Base-by-base conservation (phyloP, 2,888 invertebrate genomes). In the Rhagonycha fulva region DNA sequence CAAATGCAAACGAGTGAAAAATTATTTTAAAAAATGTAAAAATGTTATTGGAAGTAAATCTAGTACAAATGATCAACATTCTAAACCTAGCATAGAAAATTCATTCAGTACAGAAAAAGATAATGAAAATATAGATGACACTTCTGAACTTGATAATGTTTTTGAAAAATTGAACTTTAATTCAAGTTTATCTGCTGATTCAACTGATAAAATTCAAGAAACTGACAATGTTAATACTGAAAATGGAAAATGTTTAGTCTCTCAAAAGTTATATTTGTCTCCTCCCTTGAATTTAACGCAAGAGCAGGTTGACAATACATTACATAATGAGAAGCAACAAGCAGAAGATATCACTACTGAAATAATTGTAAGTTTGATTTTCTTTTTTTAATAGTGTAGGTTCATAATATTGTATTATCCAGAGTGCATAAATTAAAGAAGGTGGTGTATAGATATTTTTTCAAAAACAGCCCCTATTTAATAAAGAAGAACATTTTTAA, bases 1-100 rank as follows among this genome's bases (percentile, higher is more conserved):
- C 82, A 90, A 89, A 83, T 87, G 89, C 14, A 89, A 90, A 82
- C 88, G 89, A 69, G 90, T 90, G 23, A 90, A 90, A 83, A 90
- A 88, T 79, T 90, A 90, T 82, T 83, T 90, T 70, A 89, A 89
- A 81, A 87, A 86, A 80, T 90, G 90, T 82, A 90, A 90, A 83
- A 89, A 88, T 71, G 90, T 87, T 0, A 82, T 90, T 9, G 85
- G 84, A 11, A 76, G 82, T 73, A 81, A 81, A 28, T 78, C 78
- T 61, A 80, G 80, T 9, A 81, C 78, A 28, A 80, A 80, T 11
- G 84, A 84, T n/a, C 77, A 80, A 47, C 76, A 79, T 23, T 68
- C 76, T 5, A 66, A 69, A 10, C 79, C 73, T 5, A 78, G 75
- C 62, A 70, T 74, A 23, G 77, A 80, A 9, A 78, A 77, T 14